phyloP scores from a whole-genome alignment of 2,113 vertebrate genomes.

The Empidonax alnorum region DNA sequence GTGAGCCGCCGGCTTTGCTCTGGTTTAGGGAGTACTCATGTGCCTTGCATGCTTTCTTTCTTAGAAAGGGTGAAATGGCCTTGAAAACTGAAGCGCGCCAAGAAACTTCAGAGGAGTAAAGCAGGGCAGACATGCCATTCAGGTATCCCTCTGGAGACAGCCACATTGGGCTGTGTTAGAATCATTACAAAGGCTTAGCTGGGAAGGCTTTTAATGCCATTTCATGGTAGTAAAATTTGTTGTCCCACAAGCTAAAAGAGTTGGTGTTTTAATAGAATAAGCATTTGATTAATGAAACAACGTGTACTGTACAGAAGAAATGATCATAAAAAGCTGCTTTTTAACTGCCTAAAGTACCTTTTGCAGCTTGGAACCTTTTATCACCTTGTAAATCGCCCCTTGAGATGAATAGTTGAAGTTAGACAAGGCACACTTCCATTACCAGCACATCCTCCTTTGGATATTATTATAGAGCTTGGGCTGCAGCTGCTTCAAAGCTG shows the following conservation, averaged over 20 bases:
- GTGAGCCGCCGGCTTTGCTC: not conserved
- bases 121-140: not conserved
- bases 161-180: constrained; percentile 47
- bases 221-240: constrained; percentile 68
- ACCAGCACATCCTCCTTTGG: constrained; percentile 53
- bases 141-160: not conserved
- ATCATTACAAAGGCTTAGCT: constrained; percentile 59
- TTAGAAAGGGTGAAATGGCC: not conserved
- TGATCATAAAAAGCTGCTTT: constrained; percentile 70
- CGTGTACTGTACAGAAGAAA: constrained; percentile 67
- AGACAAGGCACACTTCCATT: constrained; percentile 60
- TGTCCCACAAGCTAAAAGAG: constrained; percentile 53
- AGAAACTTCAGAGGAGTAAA: not conserved
- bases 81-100: not conserved
- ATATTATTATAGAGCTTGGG: constrained; percentile 23
- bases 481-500: constrained; percentile 70
- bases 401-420: constrained; percentile 67
- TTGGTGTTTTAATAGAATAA: constrained; percentile 73
- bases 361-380: constrained; percentile 74
- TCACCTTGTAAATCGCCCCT: constrained; percentile 74
- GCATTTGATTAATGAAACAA: constrained; percentile 75
- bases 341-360: constrained; percentile 71
- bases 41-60: not conserved
- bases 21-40: not conserved
- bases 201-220: constrained; percentile 68